phyloP scores from a whole-genome alignment of 2,113 vertebrate genomes.

The Aegithalos caudatus region DNA sequence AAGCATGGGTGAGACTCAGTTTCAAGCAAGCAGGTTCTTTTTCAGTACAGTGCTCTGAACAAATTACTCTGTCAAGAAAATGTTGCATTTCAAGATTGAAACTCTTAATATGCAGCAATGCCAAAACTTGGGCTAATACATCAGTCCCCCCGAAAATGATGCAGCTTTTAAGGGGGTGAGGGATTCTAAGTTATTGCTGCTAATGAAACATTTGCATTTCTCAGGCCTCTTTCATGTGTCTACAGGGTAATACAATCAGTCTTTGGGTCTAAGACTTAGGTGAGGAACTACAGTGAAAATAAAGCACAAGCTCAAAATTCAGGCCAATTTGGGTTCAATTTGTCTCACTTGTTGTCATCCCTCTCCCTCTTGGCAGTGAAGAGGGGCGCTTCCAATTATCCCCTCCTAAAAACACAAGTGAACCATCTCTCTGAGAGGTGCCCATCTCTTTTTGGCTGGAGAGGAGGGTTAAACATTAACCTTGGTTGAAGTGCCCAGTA shows the following conservation, averaged over 20 bases:
- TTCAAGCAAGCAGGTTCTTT: not conserved
- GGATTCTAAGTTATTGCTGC: not conserved
- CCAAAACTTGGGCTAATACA: not conserved
- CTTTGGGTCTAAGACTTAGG: not conserved
- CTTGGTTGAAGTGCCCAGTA: not conserved
- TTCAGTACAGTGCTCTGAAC: not conserved
- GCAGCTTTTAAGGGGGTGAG: not conserved
- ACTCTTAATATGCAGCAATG: not conserved
- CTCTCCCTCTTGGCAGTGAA: not conserved
- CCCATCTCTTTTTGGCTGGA: not conserved
- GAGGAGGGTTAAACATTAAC: not conserved
- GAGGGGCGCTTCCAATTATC: not conserved
- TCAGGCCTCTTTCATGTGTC: not conserved
- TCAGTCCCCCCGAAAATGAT: not conserved
- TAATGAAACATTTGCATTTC: not conserved
- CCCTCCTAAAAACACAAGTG: not conserved
- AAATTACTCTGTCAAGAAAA: conserved; percentile 11
- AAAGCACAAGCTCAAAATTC: not conserved
- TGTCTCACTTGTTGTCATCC: not conserved
- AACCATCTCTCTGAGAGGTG: not conserved
- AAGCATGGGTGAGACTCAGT: not conserved
- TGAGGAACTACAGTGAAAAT: not conserved
- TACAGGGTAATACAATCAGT: not conserved
- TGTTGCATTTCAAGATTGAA: not conserved
- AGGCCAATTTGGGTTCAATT: not conserved